A percentile compares a stretch with the other conserved stretches of the same genome.
Conservation (phyloP, 2,888 invertebrate species). For the Drosophila sordidula region DNA sequence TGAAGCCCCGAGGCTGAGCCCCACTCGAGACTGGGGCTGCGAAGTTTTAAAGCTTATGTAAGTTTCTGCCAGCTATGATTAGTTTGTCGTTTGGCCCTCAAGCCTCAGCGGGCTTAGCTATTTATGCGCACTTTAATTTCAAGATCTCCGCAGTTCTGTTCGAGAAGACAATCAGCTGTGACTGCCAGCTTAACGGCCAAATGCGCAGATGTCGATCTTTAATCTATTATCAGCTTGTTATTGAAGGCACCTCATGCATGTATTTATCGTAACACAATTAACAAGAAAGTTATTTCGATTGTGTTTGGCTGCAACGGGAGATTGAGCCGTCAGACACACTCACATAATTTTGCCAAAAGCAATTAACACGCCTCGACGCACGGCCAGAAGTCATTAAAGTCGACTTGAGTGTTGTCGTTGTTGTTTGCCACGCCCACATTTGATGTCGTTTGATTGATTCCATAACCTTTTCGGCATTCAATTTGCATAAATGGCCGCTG, state of each 20-base stretch:
- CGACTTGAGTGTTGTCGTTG: slow-evolving; percentile 12
- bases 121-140: neutral
- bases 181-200: neutral
- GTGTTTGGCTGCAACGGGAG: slow-evolving; percentile 5
- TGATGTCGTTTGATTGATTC: slow-evolving; percentile 73
- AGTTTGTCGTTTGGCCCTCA: slow-evolving; percentile 40
- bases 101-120: neutral
- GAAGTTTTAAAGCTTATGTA: slow-evolving; percentile 41
- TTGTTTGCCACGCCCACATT: slow-evolving; percentile 47
- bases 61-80: slow-evolving; percentile 54
- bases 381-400: slow-evolving; percentile 53
- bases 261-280: neutral
- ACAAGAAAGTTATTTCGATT: slow-evolving; percentile 22
- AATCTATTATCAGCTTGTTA: slow-evolving; percentile 4
- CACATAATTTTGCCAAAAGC: slow-evolving; percentile 47
- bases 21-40: slow-evolving; percentile 2
- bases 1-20: slow-evolving; percentile 1
- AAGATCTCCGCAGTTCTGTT: too few species aligned
- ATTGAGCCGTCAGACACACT: slow-evolving; percentile 25
- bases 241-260: neutral
- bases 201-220: neutral
- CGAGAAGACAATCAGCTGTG: too few species aligned
- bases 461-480: slow-evolving; percentile 56
- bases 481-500: slow-evolving; percentile 68
- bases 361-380: slow-evolving; percentile 67